These are phyloP conservation scores for Glyptemys insculpta DNA, from an alignment of 2,797 vertebrate genomes.

Conservation along the genomic window DNA sequence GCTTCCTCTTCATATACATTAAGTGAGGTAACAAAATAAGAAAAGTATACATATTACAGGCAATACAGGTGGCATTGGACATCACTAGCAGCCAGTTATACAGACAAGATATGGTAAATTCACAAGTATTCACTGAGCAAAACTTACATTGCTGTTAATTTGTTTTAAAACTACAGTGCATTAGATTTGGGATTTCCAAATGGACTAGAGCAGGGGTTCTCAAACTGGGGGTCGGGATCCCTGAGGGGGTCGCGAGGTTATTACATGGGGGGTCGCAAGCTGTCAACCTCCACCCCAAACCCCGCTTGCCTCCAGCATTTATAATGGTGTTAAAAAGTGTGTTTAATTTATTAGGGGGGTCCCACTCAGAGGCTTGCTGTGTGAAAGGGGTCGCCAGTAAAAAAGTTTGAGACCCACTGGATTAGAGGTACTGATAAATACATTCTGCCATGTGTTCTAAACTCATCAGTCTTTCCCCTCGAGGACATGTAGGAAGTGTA, in stretches of 20 bases:
- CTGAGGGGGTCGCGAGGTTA: no score
- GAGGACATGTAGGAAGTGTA: neutral
- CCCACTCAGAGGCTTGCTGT: no score
- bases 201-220: neutral
- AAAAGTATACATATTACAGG: neutral
- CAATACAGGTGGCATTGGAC: neutral
- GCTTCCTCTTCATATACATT: neutral
- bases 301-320: no score
- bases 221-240: no score
- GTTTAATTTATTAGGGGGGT: no score
- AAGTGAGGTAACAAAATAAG: neutral
- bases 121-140: neutral
- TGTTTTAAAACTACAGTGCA: neutral
- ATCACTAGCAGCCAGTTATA: neutral
- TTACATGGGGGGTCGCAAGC: no score
- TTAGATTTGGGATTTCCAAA: neutral
- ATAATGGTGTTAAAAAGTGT: no score
- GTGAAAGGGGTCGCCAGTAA: no score
- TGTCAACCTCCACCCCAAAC: no score
- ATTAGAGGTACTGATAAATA: neutral
- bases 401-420: neutral
- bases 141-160: neutral
- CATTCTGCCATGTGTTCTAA: neutral
- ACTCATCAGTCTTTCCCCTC: neutral
- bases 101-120: neutral